Percentiles rank a stretch among this genome's conserved stretches.
phyloP scores from a whole-genome alignment of 2,888 invertebrate genomes.

The Lissonota sp. region DNA sequence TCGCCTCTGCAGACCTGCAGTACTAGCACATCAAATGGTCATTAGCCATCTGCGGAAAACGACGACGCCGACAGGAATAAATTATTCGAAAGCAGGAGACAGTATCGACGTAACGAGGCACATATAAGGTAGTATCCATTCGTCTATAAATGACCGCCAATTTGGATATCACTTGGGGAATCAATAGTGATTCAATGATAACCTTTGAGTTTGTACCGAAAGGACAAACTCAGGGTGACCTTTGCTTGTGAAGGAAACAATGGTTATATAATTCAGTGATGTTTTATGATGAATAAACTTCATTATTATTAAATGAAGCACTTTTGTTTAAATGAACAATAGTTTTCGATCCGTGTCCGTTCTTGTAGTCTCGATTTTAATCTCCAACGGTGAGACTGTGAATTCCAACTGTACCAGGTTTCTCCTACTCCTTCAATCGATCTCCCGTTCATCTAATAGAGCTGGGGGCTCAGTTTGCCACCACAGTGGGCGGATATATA shows the following conservation, averaged over 20 bases:
- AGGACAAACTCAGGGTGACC: not conserved
- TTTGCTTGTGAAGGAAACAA: not conserved
- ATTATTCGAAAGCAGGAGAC: conserved; percentile 37
- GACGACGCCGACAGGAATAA: conserved; percentile 33
- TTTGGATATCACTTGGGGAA: not conserved
- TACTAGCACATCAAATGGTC: conserved; percentile 44
- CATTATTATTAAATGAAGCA: not conserved
- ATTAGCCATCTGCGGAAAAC: conserved; percentile 49
- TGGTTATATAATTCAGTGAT: not conserved
- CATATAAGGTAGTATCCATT: conserved; percentile 5
- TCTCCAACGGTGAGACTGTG: too few species aligned
- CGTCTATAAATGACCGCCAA: not conserved
- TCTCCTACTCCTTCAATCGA: not conserved
- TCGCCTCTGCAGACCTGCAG: conserved; percentile 34
- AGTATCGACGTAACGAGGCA: conserved; percentile 21
- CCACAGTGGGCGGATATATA: conserved; percentile 64
- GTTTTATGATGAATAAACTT: not conserved
- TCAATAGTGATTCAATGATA: not conserved
- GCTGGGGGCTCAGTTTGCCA: conserved; percentile 61
- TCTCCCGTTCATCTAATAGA: conserved; percentile 45
- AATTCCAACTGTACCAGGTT: too few species aligned
- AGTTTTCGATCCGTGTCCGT: too few species aligned
- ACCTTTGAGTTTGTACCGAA: not conserved
- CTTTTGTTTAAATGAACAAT: too few species aligned
- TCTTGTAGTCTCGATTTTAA: too few species aligned